These are phyloP conservation scores for Apogon talboti DNA, from an alignment of 2,797 vertebrate genomes.

Conservation along the genomic window DNA sequence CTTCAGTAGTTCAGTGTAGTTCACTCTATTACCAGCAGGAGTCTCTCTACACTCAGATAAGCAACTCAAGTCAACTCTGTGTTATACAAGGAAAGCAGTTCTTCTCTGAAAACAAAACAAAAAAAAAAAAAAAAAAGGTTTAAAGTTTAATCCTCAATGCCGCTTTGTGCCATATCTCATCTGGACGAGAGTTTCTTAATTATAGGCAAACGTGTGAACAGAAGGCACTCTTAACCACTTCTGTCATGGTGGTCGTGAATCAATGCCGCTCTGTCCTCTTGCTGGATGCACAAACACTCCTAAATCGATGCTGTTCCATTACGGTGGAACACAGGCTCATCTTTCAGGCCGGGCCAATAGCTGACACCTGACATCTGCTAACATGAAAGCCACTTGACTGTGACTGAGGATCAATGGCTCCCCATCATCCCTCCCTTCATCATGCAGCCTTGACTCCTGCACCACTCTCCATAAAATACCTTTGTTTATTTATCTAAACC, in stretches of 20 bases:
- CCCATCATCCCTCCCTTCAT: constrained; percentile 34
- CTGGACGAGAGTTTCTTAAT: constrained; percentile 43
- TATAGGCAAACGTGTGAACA: constrained; percentile 61
- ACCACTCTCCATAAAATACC: constrained; percentile 44
- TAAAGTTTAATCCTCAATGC: constrained; percentile 35
- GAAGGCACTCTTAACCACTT: constrained; percentile 71
- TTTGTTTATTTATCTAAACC: constrained; percentile 49
- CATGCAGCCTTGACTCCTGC: constrained; percentile 58
- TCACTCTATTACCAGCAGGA: constrained; percentile 66
- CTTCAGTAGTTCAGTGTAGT: constrained; percentile 38
- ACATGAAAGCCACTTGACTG: constrained; percentile 81
- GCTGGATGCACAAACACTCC: constrained; percentile 72
- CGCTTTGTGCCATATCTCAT: constrained; percentile 49
- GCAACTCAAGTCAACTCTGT: constrained; percentile 9
- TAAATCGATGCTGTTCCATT: constrained; percentile 81
- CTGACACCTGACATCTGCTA: constrained; percentile 82
- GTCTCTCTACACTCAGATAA: constrained; percentile 62
- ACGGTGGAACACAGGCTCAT: constrained; percentile 74
- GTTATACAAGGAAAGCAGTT: constrained; percentile 17
- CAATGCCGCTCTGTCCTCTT: constrained; percentile 74
- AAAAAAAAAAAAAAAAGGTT: constrained; percentile 18
- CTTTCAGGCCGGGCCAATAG: constrained; percentile 76
- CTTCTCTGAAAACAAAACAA: constrained; percentile 22
- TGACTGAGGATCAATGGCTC: constrained; percentile 71
- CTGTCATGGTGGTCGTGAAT: constrained; percentile 72